phyloP scores from a whole-genome alignment of 2,113 vertebrate genomes.

The Geococcyx californianus region DNA sequence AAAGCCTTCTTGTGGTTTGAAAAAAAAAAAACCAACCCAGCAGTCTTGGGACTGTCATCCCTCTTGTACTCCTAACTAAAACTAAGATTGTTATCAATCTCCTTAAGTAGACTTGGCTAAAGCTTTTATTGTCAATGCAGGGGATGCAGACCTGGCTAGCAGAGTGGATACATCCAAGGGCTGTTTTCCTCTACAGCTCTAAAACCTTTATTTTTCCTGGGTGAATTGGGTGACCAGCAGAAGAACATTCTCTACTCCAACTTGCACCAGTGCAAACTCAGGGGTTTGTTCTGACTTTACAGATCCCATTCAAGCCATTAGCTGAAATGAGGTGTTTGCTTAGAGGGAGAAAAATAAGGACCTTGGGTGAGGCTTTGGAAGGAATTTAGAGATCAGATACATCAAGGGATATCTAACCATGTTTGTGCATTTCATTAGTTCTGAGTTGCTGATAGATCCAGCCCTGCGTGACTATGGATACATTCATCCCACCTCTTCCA shows the following conservation, averaged over 20 bases:
- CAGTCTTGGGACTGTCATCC: not conserved
- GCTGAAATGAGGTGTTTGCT: not conserved
- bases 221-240: not conserved
- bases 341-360: not conserved
- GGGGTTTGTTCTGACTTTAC: not conserved
- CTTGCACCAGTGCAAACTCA: not conserved
- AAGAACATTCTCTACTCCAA: not conserved
- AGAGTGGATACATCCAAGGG: not conserved
- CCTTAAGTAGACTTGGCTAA: accelerated
- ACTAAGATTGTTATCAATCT: not conserved
- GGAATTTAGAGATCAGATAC: not conserved
- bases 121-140: not conserved
- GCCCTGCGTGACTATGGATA: not conserved
- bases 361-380: not conserved
- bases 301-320: not conserved
- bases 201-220: not conserved
- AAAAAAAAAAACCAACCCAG: not conserved
- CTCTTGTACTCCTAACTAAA: not conserved
- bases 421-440: not conserved
- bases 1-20: not conserved
- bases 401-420: not conserved
- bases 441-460: not conserved
- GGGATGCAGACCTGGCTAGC: not conserved
- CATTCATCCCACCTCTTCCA: not conserved
- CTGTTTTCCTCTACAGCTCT: not conserved